Base-by-base conservation (phyloP, 2,888 invertebrate genomes). In the Noctua comes region DNA sequence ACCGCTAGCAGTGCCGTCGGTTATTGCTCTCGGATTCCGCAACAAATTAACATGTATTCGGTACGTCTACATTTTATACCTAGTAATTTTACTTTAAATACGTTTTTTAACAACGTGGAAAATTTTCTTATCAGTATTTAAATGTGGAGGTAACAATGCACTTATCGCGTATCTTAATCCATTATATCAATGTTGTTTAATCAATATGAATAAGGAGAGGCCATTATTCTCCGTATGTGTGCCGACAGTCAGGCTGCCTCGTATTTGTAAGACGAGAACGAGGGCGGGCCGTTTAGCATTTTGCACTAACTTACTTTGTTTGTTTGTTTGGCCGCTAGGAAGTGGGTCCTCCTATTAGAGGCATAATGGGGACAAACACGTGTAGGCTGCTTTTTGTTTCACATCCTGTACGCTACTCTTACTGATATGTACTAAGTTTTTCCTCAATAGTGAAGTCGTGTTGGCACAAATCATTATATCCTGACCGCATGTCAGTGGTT, bases 1-100 rank as follows among this genome's bases (percentile, higher is more conserved):
- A 96, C 96, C 96, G 96, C 96, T 96, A 96, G 93, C 94, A 92
- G 88, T 90, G 93, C 92, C 91, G 93, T 92, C 96, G 96, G 96
- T 96, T 97, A 96, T 96, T 96, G 96, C 96, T 96, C 96, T 96
- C 96, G 87, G 95, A 96, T 96, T 96, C 96, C 96, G 96, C 96
- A 97, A 97, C 96, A 96, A 96, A 97, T 97, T 97, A 97, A 96
- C 96, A 97, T 96, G 96, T 96, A 97, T 97, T 96, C 96, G 93
- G 96, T 96, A 96, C 96, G 94, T 93, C 94, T 95, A 94, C 93
- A 95, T 95, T 95, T 96, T 94, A 94, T 94, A 95, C 93, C 94
- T 92, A 93, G 94, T 94, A 93, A 95, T 95, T 94, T 95, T 92
- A 93, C 91, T 92, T 95, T 90, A 92, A 92, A 94, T 93, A 91